phyloP scores from a whole-genome alignment of 53 echinoderm and acorn worm species.

The Stichopus horrens region DNA sequence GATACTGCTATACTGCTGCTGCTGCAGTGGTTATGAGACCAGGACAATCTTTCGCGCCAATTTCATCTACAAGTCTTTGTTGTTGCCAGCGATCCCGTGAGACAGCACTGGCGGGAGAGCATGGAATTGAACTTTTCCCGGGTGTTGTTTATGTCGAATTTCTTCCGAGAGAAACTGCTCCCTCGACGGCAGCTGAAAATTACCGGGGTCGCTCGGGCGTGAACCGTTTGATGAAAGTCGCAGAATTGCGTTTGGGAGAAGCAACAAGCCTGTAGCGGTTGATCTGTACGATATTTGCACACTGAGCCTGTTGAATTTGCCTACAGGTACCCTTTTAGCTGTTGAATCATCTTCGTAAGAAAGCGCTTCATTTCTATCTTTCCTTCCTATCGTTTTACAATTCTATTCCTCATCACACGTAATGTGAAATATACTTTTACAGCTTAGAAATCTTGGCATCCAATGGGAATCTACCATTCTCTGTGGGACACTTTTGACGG shows the following conservation, averaged over 20 bases:
- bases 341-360: constrained; percentile 27
- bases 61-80: constrained; percentile 42
- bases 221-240: constrained; percentile 46
- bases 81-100: constrained; percentile 31
- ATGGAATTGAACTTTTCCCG: constrained; percentile 47
- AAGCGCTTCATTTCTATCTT: background rate
- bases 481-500: constrained; percentile 25
- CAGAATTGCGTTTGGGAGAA: constrained; percentile 37
- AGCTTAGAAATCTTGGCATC: constrained; percentile 19
- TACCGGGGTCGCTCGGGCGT: constrained; percentile 44
- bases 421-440: constrained; percentile 7
- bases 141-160: constrained; percentile 45
- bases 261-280: constrained; percentile 42
- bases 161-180: constrained; percentile 44
- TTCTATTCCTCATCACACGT: background rate
- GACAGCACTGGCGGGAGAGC: constrained; percentile 31
- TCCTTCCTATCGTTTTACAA: background rate
- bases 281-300: constrained; percentile 32
- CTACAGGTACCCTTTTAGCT: constrained; percentile 36
- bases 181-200: constrained; percentile 49
- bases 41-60: constrained; percentile 34
- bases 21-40: constrained; percentile 15
- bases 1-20: background rate
- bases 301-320: constrained; percentile 45
- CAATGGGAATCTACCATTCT: constrained; percentile 31